phyloP scores from a whole-genome alignment of 2,797 vertebrate genomes.

The Acanthurus lineatus region DNA sequence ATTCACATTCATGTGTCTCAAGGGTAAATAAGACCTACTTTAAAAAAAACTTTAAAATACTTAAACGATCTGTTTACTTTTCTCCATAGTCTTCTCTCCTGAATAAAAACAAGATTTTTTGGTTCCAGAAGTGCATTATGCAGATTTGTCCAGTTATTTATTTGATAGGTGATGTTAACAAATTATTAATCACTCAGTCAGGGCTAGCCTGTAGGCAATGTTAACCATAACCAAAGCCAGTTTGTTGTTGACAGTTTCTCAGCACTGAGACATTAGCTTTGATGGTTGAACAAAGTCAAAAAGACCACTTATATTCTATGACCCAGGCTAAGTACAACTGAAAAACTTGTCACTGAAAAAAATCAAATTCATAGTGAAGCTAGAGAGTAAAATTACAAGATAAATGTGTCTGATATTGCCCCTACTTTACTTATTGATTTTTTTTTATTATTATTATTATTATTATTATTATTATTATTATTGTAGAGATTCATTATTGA shows the following conservation, averaged over 20 bases:
- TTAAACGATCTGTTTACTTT: constrained; percentile 3
- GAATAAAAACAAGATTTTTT: background rate
- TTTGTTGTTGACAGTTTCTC: constrained; percentile 10
- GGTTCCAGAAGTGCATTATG: background rate
- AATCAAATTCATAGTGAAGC: background rate
- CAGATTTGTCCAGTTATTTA: constrained; percentile 16
- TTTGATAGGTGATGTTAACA: background rate
- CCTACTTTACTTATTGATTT: too few species aligned
- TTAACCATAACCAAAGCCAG: background rate
- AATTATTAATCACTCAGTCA: constrained; percentile 3
- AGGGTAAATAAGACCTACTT: constrained; percentile 34
- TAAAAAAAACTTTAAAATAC: constrained; percentile 2
- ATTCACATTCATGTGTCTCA: constrained; percentile 11
- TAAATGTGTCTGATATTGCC: too few species aligned
- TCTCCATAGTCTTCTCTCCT: background rate
- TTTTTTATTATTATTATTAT: background rate
- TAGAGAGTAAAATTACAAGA: too few species aligned
- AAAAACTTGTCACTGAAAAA: background rate
- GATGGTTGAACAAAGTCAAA: background rate
- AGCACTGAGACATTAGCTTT: background rate
- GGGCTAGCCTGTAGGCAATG: background rate
- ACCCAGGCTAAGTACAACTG: background rate
- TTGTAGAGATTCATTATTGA: background rate
- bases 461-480: background rate
- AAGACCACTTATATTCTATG: background rate